These are phyloP conservation scores for Dynastes hyllus DNA, from an alignment of 2,888 invertebrate genomes.

Conservation along the genomic window DNA sequence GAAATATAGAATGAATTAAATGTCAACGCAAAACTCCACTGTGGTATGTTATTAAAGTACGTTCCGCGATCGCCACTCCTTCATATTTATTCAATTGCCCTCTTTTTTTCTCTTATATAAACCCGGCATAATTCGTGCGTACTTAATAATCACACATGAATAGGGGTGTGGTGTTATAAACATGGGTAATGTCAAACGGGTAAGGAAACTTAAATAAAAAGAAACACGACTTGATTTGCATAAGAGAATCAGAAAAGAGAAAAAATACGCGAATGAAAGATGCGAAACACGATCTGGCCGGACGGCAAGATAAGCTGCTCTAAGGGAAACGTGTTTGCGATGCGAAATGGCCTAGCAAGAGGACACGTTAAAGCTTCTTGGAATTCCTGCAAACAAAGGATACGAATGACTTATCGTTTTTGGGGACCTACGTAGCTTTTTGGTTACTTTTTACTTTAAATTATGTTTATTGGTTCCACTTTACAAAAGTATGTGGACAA, in stretches of 20 bases:
- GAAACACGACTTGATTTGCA: background rate
- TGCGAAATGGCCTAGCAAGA: background rate
- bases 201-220: constrained; percentile 13
- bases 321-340: constrained; percentile 15
- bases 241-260: background rate
- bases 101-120: constrained; percentile 39
- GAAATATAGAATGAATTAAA: constrained; percentile 34
- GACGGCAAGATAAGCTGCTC: constrained; percentile 3
- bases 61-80: constrained; percentile 27
- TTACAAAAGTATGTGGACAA: too few species aligned
- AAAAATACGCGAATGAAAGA: constrained; percentile 7
- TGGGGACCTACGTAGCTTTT: background rate
- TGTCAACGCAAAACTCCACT: constrained; percentile 41
- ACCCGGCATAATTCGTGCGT: background rate
- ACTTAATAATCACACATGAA: background rate
- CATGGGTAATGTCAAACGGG: background rate
- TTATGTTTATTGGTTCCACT: background rate
- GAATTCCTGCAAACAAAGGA: constrained; percentile 30
- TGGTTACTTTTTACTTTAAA: background rate
- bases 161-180: constrained; percentile 27
- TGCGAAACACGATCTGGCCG: constrained; percentile 9
- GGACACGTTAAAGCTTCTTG: constrained; percentile 12
- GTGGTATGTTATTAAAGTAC: constrained; percentile 18
- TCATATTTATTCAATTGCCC: constrained; percentile 40
- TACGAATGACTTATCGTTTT: background rate